Percentiles rank a stretch among this genome's conserved stretches.
Evolutionary conservation across 1,140 invertebrate species (phyloP).

Genomic region (Araneus ventricosus): DNA sequence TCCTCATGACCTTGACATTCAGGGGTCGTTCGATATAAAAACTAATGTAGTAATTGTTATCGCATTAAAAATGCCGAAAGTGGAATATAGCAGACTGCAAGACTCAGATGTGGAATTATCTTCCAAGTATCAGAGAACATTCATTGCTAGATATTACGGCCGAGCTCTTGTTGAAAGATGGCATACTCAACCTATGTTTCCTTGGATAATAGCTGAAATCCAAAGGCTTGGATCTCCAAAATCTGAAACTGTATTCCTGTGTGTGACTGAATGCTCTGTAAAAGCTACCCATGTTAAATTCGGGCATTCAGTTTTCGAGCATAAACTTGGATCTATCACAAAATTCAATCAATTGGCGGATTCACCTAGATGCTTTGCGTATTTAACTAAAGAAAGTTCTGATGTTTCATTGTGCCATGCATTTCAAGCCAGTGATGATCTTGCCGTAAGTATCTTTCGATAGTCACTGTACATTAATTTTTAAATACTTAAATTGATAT

Average conservation of each 20-base stretch:
- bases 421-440: constrained; percentile 73
- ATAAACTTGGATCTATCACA: constrained; percentile 69
- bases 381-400: constrained; percentile 67
- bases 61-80: constrained; percentile 57
- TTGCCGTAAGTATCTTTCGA: constrained; percentile 49
- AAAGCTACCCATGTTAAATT: constrained; percentile 70
- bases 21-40: constrained; percentile 44
- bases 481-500: too few species aligned
- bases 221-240: constrained; percentile 71
- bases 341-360: constrained; percentile 70
- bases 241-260: constrained; percentile 70
- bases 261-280: constrained; percentile 68
- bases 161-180: constrained; percentile 73
- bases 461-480: too few species aligned
- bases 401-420: constrained; percentile 72
- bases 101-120: constrained; percentile 69
- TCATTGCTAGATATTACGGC: constrained; percentile 71
- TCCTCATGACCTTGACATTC: constrained; percentile 71
- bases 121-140: constrained; percentile 71
- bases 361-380: constrained; percentile 71
- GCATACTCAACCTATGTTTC: constrained; percentile 73
- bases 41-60: not conserved
- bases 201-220: constrained; percentile 73
- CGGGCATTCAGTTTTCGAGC: constrained; percentile 62
- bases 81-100: constrained; percentile 63